Evolutionary conservation across 92 coral and sea anemone species (phyloP).

Genomic region (Zoanthus sociatus): DNA sequence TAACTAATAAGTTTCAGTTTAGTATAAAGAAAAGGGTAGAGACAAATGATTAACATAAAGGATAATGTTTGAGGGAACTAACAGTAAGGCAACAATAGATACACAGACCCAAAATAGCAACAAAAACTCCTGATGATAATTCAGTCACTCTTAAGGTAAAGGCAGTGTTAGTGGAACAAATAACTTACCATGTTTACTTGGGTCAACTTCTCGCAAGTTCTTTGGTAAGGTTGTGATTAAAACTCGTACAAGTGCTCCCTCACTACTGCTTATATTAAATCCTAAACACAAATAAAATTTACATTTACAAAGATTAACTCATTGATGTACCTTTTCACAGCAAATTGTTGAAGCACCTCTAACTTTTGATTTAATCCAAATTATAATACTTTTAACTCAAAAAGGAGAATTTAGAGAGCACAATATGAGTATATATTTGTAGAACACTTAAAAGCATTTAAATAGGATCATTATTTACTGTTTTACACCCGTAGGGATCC

Average conservation of each 20-base stretch:
- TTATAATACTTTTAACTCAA: too few species aligned
- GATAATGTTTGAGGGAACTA: too few species aligned
- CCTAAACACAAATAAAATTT: slow-evolving; percentile 52
- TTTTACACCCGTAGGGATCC: too few species aligned
- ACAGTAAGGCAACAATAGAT: too few species aligned
- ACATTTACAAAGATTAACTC: not conserved
- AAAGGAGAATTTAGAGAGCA: too few species aligned
- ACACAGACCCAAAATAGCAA: not conserved
- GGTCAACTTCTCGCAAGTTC: slow-evolving; percentile 92
- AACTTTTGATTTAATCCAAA: too few species aligned
- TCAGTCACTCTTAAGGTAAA: not conserved
- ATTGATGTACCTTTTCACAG: not conserved
- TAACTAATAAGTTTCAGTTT: too few species aligned
- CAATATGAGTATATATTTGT: too few species aligned
- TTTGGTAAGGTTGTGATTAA: slow-evolving; percentile 96
- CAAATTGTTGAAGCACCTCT: not conserved
- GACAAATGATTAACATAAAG: not conserved
- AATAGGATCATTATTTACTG: too few species aligned
- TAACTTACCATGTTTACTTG: slow-evolving; percentile 86
- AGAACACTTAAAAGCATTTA: too few species aligned
- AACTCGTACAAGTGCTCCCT: slow-evolving; percentile 93
- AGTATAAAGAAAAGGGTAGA: not conserved
- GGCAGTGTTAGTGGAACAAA: not conserved
- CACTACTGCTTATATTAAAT: slow-evolving; percentile 87
- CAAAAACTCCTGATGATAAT: not conserved